Evolutionary conservation across 2,797 vertebrate genomes (phyloP).

Genomic region (Melopsittacus undulatus): DNA sequence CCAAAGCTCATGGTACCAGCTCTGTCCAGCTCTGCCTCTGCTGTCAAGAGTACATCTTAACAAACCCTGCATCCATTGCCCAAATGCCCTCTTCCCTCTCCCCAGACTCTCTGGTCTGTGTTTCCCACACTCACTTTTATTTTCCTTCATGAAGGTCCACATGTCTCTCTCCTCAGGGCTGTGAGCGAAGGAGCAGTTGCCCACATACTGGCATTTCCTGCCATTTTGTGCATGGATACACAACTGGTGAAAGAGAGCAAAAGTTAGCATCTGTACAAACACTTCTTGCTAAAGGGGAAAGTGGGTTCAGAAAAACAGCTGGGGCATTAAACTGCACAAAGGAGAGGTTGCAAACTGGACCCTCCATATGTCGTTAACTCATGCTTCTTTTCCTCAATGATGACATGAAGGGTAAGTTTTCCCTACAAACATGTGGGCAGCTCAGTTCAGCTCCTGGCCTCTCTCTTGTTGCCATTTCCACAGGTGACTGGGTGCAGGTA

Average conservation of each 20-base stretch:
- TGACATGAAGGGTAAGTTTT: background rate
- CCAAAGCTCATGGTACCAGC: background rate
- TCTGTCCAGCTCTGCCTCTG: background rate
- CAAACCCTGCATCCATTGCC: background rate
- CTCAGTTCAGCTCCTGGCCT: background rate
- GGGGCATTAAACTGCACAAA: background rate
- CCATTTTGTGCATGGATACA: conserved; percentile 88
- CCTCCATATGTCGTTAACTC: background rate
- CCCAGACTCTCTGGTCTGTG: background rate
- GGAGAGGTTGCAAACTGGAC: background rate
- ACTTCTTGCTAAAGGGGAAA: background rate
- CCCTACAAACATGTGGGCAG: background rate
- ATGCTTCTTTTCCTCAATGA: background rate
- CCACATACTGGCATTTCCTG: conserved; percentile 88
- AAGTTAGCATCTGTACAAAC: background rate
- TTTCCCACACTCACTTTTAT: conserved; percentile 83
- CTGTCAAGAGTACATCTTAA: background rate
- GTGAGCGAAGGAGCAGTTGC: conserved; percentile 93
- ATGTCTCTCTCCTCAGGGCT: conserved; percentile 93
- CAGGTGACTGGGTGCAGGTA: rapidly evolving
- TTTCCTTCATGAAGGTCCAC: conserved; percentile 98
- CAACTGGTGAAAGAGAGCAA: conserved; percentile 78
- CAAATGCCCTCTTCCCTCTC: background rate
- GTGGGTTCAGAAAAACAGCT: background rate
- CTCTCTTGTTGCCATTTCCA: background rate